phyloP scores from a whole-genome alignment of 2,113 vertebrate species.

The Thalassarche chlororhynchos region DNA sequence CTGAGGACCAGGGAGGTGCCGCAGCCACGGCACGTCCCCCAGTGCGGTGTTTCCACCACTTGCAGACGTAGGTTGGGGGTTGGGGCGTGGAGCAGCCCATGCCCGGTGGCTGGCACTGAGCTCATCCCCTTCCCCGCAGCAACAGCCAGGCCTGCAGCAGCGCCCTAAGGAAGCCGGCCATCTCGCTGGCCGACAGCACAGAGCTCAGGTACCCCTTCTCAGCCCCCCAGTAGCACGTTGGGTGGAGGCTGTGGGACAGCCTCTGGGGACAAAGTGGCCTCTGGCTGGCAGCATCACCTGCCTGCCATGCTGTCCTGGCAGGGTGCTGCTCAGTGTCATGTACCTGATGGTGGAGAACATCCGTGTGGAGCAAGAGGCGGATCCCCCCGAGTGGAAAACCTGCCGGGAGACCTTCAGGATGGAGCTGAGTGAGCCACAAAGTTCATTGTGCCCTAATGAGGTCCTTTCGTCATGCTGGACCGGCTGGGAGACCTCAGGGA shows the following conservation, averaged over 20 bases:
- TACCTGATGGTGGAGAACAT: constrained; percentile 96
- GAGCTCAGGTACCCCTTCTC: constrained; percentile 86
- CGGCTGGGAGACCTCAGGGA: rapidly evolving
- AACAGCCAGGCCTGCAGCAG: constrained; percentile 95
- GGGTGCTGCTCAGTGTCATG: constrained; percentile 94
- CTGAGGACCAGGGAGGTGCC: background rate
- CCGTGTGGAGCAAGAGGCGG: constrained; percentile 79
- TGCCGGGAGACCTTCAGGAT: constrained; percentile 87
- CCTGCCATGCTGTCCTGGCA: background rate
- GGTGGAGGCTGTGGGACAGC: background rate
- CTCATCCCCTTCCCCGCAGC: constrained; percentile 46
- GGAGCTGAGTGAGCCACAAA: constrained; percentile 84
- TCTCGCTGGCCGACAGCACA: constrained; percentile 96
- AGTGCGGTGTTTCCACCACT: rapidly evolving
- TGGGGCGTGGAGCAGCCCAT: rapidly evolving
- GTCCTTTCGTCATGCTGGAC: rapidly evolving
- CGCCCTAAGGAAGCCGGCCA: constrained; percentile 91
- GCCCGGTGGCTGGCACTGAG: rapidly evolving
- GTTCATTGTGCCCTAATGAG: rapidly evolving
- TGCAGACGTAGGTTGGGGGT: rapidly evolving
- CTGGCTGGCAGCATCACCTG: background rate
- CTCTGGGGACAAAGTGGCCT: background rate
- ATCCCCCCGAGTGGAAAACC: constrained; percentile 82
- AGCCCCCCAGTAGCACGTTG: rapidly evolving
- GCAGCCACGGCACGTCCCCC: rapidly evolving